Conservation (phyloP, 2,113 vertebrate species). For the Dolichallabes microphthalmus region DNA sequence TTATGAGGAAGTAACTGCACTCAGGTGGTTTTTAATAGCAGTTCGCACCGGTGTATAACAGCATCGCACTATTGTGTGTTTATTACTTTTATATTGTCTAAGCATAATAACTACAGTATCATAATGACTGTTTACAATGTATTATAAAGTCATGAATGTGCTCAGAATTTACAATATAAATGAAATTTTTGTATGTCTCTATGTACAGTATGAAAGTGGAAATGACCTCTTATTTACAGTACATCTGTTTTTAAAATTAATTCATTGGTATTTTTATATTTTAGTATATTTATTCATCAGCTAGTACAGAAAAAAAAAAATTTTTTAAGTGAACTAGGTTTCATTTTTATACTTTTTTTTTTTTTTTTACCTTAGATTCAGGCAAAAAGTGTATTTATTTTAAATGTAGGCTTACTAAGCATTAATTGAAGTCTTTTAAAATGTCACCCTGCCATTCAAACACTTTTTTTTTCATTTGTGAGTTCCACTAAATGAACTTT, state of each 20-base stretch:
- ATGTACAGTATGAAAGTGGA: neutral
- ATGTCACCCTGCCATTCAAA: constrained; percentile 47
- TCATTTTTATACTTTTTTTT: too few species aligned
- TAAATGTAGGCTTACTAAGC: constrained; percentile 28
- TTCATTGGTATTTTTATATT: neutral
- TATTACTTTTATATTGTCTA: neutral
- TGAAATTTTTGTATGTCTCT: neutral
- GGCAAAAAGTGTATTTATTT: neutral
- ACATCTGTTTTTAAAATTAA: neutral
- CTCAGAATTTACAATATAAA: neutral
- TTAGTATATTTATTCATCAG: neutral
- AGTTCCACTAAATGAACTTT: constrained; percentile 23
- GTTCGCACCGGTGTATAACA: neutral
- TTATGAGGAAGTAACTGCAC: neutral
- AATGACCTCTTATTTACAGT: neutral
- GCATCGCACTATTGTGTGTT: neutral
- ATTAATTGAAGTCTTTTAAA: constrained; percentile 38
- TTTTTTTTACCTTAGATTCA: neutral
- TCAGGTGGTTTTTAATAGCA: neutral
- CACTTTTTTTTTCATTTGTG: constrained; percentile 27
- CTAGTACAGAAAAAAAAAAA: neutral
- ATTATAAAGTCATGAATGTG: neutral
- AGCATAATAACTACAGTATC: neutral
- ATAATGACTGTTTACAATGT: neutral
- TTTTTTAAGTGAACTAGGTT: neutral